These are phyloP conservation scores for Drosophila equinoxialis DNA, from an alignment of 1,140 invertebrate species.

Conservation along the genomic window DNA sequence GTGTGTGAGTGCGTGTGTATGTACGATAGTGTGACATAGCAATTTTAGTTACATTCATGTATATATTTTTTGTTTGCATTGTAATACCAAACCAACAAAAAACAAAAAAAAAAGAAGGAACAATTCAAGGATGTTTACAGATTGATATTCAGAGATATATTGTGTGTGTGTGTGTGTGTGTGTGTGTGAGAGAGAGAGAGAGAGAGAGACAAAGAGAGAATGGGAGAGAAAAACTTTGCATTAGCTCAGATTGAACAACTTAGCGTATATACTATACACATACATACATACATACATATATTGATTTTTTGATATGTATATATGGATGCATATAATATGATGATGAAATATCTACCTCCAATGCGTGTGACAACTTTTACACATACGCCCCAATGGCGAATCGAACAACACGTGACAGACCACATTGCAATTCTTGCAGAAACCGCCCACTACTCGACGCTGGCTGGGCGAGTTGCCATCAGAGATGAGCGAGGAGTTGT, in stretches of 20 bases:
- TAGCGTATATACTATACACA: constrained; percentile 19
- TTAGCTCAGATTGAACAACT: constrained; percentile 55
- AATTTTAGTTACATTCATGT: background rate
- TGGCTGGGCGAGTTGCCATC: constrained; percentile 20
- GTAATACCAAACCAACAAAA: constrained; percentile 5
- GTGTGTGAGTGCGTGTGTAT: background rate
- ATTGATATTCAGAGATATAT: constrained; percentile 23
- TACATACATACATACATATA: constrained; percentile 16
- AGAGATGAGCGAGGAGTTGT: constrained; percentile 7
- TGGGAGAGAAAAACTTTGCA: constrained; percentile 59
- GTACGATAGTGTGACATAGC: background rate
- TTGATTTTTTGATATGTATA: constrained; percentile 10
- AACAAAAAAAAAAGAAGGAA: background rate
- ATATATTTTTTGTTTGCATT: background rate
- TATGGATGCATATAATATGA: constrained; percentile 3
- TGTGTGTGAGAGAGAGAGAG: no score
- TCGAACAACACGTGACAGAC: constrained; percentile 74
- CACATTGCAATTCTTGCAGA: constrained; percentile 80
- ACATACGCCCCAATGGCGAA: constrained; percentile 78
- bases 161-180: constrained; percentile 16
- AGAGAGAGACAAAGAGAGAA: constrained; percentile 22
- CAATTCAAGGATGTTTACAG: background rate
- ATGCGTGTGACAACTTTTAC: constrained; percentile 82
- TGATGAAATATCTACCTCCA: constrained; percentile 78
- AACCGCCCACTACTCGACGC: constrained; percentile 68